phyloP scores from a whole-genome alignment of 2,113 vertebrate species.

The Murina feae region DNA sequence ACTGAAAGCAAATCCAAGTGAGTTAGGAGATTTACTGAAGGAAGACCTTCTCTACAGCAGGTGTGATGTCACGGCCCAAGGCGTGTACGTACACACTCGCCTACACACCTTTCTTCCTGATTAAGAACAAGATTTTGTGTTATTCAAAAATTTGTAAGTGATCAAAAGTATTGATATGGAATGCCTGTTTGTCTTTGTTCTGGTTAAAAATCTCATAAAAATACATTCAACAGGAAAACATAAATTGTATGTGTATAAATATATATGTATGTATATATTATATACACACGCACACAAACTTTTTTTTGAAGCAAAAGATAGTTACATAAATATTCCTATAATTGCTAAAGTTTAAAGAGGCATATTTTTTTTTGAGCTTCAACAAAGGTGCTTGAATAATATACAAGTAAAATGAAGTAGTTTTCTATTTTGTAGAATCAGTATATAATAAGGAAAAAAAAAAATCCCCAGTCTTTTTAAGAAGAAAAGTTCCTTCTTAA shows the following conservation, averaged over 20 bases:
- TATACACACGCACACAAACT: constrained; percentile 88
- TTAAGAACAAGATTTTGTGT: constrained; percentile 84
- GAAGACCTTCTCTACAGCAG: constrained; percentile 79
- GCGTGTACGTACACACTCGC: constrained; percentile 45
- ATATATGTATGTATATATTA: constrained; percentile 84
- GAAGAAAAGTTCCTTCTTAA: constrained; percentile 74
- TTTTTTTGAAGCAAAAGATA: constrained; percentile 89
- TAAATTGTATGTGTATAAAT: constrained; percentile 88
- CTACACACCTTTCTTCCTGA: constrained; percentile 72
- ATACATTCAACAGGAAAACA: constrained; percentile 94
- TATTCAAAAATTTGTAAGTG: constrained; percentile 80
- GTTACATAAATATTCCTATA: constrained; percentile 94
- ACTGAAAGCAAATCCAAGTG: constrained; percentile 74
- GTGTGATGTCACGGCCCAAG: constrained; percentile 79
- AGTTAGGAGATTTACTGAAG: constrained; percentile 78
- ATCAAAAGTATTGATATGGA: constrained; percentile 86
- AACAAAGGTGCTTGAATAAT: constrained; percentile 94
- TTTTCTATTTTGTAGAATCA: constrained; percentile 88
- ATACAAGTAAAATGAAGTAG: constrained; percentile 90
- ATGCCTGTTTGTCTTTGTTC: constrained; percentile 89
- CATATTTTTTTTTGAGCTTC: constrained; percentile 87
- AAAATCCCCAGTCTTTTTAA: constrained; percentile 78
- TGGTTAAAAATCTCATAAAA: constrained; percentile 92
- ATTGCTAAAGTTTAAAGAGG: constrained; percentile 89
- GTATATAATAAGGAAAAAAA: constrained; percentile 83